These are phyloP conservation scores for Euclidia mi DNA, from an alignment of 2,888 invertebrate genomes.

Conservation along the genomic window DNA sequence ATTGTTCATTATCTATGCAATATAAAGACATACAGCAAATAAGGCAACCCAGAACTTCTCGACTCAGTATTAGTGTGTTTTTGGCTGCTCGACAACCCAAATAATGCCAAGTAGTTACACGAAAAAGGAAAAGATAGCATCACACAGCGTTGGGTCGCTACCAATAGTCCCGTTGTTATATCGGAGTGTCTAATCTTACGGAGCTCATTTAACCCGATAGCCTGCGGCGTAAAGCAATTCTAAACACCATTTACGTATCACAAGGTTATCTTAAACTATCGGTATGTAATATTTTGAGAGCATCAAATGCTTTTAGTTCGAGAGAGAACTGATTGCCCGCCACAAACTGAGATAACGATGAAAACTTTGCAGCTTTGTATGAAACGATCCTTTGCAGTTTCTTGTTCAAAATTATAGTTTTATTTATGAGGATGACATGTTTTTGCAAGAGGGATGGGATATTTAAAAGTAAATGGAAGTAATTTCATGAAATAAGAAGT, in stretches of 20 bases:
- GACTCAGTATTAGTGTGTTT: too few relatives aligned
- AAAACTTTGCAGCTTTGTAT: slow-evolving; percentile 64
- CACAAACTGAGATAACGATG: slow-evolving; percentile 72
- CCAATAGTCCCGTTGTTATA: not conserved
- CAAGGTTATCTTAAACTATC: slow-evolving; percentile 73
- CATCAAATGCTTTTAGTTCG: slow-evolving; percentile 77
- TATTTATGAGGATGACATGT: slow-evolving; percentile 24
- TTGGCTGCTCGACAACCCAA: too few relatives aligned
- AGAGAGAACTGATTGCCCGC: slow-evolving; percentile 74
- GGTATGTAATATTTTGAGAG: slow-evolving; percentile 72
- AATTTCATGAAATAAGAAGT: too few relatives aligned
- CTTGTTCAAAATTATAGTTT: slow-evolving; percentile 29
- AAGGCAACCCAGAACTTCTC: too few relatives aligned
- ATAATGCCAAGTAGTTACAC: too few relatives aligned
- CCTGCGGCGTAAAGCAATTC: slow-evolving; percentile 76
- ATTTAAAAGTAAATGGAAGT: too few relatives aligned
- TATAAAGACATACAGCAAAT: too few relatives aligned
- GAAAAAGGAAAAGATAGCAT: too few relatives aligned
- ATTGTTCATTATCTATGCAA: too few relatives aligned
- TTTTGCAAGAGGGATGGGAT: not conserved
- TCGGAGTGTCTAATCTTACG: slow-evolving; percentile 1
- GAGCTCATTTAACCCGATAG: slow-evolving; percentile 40
- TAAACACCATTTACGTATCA: slow-evolving; percentile 83
- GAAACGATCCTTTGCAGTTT: slow-evolving; percentile 54
- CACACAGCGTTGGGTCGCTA: not conserved